Conservation (phyloP, 2,113 vertebrate species). For the Propithecus coquereli region DNA sequence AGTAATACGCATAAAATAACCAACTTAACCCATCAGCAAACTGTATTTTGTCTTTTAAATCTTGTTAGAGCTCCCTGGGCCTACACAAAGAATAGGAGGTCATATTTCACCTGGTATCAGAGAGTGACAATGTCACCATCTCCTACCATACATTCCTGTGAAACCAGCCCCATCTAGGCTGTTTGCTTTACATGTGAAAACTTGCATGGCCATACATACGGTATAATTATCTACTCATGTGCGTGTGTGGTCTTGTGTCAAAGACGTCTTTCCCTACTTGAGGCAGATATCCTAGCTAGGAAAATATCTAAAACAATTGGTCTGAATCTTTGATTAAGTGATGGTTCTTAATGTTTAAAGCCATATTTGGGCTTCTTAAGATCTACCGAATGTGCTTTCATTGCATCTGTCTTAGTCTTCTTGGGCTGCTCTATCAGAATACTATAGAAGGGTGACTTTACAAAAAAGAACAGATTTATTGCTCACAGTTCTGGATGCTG, state of each 20-base stretch:
- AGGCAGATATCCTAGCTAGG: neutral
- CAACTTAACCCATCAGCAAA: conserved; percentile 30
- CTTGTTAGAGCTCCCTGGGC: neutral
- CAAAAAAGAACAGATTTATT: neutral
- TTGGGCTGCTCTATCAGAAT: neutral
- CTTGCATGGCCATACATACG: fast-evolving
- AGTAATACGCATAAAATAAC: conserved; percentile 39
- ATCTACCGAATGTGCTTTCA: neutral
- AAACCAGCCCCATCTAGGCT: neutral
- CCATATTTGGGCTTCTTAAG: neutral
- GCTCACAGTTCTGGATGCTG: neutral
- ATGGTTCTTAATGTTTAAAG: fast-evolving
- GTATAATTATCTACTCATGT: fast-evolving
- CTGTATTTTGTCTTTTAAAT: conserved; percentile 61
- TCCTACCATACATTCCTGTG: neutral
- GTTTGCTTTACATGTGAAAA: neutral
- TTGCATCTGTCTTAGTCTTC: neutral
- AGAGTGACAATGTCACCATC: neutral
- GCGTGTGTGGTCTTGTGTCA: fast-evolving
- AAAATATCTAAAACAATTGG: fast-evolving
- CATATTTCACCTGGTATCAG: neutral
- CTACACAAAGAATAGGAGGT: neutral
- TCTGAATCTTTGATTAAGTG: neutral
- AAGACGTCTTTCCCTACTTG: neutral
- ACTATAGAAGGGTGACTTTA: no score